Conservation (phyloP, 2,888 invertebrate genomes). For the Heliconius cydno region DNA sequence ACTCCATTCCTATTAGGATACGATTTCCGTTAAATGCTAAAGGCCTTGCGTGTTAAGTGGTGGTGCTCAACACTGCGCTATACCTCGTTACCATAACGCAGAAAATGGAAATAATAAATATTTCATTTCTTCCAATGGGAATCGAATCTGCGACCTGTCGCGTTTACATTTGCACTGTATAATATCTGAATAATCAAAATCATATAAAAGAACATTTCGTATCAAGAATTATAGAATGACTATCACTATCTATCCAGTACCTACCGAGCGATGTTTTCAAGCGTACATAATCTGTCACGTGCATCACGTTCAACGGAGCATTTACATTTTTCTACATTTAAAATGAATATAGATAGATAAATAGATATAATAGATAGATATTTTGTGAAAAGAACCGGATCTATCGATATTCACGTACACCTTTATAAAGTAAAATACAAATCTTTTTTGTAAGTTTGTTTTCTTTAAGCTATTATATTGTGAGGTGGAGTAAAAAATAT, state of each 20-base stretch:
- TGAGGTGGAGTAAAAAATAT: background rate
- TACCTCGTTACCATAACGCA: no score
- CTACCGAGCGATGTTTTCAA: background rate
- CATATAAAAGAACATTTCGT: background rate
- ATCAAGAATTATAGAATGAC: background rate
- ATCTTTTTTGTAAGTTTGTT: background rate
- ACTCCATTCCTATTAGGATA: no score
- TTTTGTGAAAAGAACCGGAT: conserved; percentile 3
- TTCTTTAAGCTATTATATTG: background rate
- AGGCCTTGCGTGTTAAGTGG: no score
- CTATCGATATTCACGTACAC: background rate
- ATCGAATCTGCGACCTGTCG: no score
- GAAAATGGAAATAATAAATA: no score
- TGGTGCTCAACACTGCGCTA: no score
- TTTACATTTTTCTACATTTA: background rate
- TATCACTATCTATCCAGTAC: background rate
- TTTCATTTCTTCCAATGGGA: no score
- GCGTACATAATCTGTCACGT: conserved; percentile 18
- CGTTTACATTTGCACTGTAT: no score
- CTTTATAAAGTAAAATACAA: background rate
- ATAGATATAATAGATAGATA: background rate
- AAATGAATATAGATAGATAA: background rate
- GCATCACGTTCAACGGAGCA: background rate
- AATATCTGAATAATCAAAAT: background rate
- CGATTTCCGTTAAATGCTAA: no score